These are phyloP conservation scores for Henicopernis longicauda DNA, from an alignment of 2,113 vertebrate species.

Conservation along the genomic window DNA sequence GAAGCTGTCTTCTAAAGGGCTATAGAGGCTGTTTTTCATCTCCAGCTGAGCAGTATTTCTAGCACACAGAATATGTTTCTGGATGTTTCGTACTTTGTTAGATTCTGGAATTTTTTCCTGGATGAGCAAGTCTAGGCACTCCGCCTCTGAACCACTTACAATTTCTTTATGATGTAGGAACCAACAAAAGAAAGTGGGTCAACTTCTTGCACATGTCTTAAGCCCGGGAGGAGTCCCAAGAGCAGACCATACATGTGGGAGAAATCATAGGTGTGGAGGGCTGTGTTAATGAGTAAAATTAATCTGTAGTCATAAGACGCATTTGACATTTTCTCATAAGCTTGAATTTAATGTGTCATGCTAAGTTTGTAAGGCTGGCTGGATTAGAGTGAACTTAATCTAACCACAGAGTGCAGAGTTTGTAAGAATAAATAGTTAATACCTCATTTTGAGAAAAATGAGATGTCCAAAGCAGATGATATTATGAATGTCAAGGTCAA, in stretches of 20 bases:
- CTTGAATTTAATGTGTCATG: background rate
- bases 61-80: background rate
- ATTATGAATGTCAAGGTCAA: background rate
- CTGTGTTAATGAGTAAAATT: background rate
- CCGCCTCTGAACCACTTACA: background rate
- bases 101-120: background rate
- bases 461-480: background rate
- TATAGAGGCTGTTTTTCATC: background rate
- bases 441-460: background rate
- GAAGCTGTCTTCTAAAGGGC: background rate
- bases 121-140: background rate
- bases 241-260: fast-evolving
- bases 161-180: background rate
- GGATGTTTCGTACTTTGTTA: background rate
- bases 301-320: background rate
- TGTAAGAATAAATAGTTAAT: background rate
- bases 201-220: background rate
- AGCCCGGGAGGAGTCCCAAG: background rate
- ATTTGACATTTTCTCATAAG: background rate
- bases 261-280: background rate
- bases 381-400: background rate
- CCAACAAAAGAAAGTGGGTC: background rate
- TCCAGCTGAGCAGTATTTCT: background rate
- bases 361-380: background rate
- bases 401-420: background rate